Evolutionary conservation across 2,797 vertebrate genomes (phyloP), one percentile per base, ranked within the genome.

Genomic region (Okamejei kenojei): DNA sequence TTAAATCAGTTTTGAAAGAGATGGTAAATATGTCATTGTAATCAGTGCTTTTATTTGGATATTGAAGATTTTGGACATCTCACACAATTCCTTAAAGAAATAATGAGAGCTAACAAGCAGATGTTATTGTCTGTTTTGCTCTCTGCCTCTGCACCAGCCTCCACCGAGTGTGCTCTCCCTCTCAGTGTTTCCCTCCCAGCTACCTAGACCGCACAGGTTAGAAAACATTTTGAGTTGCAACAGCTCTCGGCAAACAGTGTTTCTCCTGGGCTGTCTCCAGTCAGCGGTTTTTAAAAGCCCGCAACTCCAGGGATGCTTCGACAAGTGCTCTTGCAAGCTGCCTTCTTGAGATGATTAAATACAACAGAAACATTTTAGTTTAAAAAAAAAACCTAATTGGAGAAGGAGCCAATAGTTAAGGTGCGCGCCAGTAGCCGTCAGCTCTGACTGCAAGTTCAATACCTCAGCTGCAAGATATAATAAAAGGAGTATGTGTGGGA

Each of bases 131-230:
- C 35, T 45, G 35, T 73, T 54, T 54, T 73, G 38, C 65, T 38
- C 9, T 13, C 68, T 74, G 9, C 13, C 23, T 26, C 9, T 54
- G 38, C 2, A 45, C 21, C 71, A 26, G 9, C 90, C 68, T 73
- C 71, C 5, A 74, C 13, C 29, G 65, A 26, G 88, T 7, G 6
- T 73, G 63, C 35, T 74, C 68, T 35, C 13, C 1, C 71, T 94
- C 94, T 94, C 93, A 94, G 94, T 95, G 94, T 95, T 95, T 94
- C 79, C 94, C 94, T 94, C 94, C 93, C 65, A 94, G 94, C 94
- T 94, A 94, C 94, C 94, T 94, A 94, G 94, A 94, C 94, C 94
- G 94, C 94, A 94, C 93, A 78, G 93, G 93, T 93, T 94, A 94
- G 94, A 93, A 94, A 92, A 93, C 94, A 94, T 94, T 93, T 95